Conservation (phyloP, 1,140 invertebrate species). For the Eubasilissa regina region DNA sequence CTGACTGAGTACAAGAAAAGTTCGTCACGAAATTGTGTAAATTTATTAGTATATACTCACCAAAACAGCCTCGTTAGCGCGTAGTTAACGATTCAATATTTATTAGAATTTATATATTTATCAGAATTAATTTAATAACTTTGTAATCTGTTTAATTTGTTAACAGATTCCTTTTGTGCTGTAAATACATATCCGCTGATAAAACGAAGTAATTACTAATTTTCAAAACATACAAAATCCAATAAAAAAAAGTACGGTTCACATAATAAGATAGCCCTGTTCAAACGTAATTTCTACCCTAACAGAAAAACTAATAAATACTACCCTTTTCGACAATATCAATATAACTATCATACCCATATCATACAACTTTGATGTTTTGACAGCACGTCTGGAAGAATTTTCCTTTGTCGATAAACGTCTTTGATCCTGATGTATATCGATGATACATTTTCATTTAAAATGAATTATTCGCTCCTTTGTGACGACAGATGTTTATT, state of each 20-base stretch:
- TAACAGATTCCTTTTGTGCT: no score
- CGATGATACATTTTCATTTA: neutral
- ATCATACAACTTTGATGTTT: constrained; percentile 28
- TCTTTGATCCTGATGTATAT: constrained; percentile 23
- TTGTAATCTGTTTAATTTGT: no score
- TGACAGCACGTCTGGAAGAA: constrained; percentile 20
- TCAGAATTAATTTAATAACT: no score
- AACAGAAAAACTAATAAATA: constrained; percentile 19
- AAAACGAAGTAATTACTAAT: neutral
- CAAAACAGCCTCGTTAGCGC: no score
- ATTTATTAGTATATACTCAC: no score
- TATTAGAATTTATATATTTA: no score
- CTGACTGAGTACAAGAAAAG: no score
- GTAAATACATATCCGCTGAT: neutral
- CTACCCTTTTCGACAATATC: constrained; percentile 22
- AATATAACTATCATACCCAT: constrained; percentile 27
- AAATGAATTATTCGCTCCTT: no score
- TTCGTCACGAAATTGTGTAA: no score
- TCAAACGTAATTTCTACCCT: constrained; percentile 17
- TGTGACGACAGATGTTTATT: no score
- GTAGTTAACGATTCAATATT: no score
- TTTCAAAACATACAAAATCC: neutral
- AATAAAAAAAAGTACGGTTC: neutral
- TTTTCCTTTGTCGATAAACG: constrained; percentile 20
- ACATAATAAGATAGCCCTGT: neutral